These are phyloP conservation scores for Diarsia dahlii DNA, from an alignment of 2,888 invertebrate genomes.

Conservation along the genomic window DNA sequence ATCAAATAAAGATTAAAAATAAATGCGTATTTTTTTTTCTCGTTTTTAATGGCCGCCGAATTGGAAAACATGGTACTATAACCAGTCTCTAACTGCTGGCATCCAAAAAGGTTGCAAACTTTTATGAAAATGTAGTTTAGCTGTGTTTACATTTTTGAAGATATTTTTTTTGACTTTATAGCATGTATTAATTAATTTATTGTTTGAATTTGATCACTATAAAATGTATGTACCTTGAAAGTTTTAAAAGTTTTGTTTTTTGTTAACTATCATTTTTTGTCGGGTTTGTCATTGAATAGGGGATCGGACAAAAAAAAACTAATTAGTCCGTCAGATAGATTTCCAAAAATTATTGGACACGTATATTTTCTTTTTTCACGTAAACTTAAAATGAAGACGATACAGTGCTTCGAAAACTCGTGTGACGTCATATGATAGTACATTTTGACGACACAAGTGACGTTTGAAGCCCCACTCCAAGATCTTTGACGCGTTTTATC, in stretches of 20 bases:
- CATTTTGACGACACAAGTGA: too few relatives aligned
- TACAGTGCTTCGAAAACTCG: too few relatives aligned
- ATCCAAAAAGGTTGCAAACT: conserved; percentile 3
- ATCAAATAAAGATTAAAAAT: conserved; percentile 44
- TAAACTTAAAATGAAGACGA: too few relatives aligned
- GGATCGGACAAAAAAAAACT: too few relatives aligned
- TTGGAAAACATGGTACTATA: conserved; percentile 10
- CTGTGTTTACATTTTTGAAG: background rate
- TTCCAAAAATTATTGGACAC: too few relatives aligned
- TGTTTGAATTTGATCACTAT: background rate
- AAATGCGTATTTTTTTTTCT: conserved; percentile 26
- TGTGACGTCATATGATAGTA: too few relatives aligned
- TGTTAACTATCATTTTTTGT: background rate
- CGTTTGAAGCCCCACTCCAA: too few relatives aligned
- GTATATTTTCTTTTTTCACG: too few relatives aligned
- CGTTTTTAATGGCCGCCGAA: conserved; percentile 14
- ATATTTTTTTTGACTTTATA: background rate
- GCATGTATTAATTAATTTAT: background rate
- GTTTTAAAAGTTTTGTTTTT: background rate
- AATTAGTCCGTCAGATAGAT: too few relatives aligned
- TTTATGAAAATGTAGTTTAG: background rate
- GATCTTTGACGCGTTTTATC: too few relatives aligned
- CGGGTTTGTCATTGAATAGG: background rate
- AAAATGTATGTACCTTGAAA: background rate
- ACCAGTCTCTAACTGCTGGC: conserved; percentile 24